These are phyloP conservation scores for Heteromyza rotundicornis DNA, from an alignment of 2,888 invertebrate genomes.

Conservation along the genomic window DNA sequence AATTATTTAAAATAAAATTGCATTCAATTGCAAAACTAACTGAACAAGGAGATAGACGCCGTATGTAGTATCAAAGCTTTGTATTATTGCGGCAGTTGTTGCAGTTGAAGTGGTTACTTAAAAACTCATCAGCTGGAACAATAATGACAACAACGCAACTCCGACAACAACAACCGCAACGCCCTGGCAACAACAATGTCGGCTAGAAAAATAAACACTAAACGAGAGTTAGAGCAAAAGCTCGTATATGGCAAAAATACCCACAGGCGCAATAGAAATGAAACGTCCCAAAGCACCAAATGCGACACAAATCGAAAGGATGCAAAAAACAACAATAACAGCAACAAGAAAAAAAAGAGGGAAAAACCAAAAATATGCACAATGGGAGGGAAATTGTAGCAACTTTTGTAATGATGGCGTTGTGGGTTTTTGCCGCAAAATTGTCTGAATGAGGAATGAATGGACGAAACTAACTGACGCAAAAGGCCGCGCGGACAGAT, in stretches of 20 bases:
- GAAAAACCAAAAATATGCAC: background rate
- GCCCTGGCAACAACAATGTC: background rate
- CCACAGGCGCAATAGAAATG: conserved; percentile 11
- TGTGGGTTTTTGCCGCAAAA: no score
- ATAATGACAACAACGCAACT: background rate
- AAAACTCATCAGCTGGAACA: conserved; percentile 3
- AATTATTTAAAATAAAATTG: no score
- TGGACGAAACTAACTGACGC: no score
- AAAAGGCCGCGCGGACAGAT: no score
- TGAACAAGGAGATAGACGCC: background rate
- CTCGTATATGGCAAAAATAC: background rate
- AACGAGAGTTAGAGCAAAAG: background rate
- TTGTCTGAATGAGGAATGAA: no score
- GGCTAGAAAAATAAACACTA: background rate
- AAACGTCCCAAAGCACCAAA: background rate
- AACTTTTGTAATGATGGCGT: background rate
- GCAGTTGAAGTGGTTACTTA: conserved; percentile 2
- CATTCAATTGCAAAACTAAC: no score
- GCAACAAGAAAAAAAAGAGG: no score
- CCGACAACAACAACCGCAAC: background rate
- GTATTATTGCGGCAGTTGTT: background rate
- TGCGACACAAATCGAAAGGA: no score
- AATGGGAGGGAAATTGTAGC: background rate
- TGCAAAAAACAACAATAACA: no score
- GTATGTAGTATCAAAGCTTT: background rate